These are phyloP conservation scores for Platyscapa corneri DNA, from an alignment of 1,140 invertebrate genomes.

Conservation along the genomic window DNA sequence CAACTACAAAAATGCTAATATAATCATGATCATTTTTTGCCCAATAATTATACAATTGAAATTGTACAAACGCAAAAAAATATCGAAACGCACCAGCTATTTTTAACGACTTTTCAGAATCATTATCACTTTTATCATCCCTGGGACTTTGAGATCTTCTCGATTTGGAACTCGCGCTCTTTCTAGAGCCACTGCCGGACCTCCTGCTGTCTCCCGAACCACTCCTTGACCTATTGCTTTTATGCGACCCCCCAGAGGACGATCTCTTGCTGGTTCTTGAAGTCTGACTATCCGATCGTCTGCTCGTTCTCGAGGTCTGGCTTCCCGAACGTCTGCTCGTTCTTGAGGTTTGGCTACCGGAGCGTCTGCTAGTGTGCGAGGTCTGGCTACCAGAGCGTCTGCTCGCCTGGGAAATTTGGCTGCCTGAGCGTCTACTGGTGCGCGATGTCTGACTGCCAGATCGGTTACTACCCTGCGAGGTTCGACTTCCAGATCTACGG, in stretches of 20 bases:
- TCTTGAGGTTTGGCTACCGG: conserved; percentile 44
- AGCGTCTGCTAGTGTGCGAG: conserved; percentile 1
- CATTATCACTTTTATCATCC: conserved; percentile 68
- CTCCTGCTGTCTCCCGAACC: conserved; percentile 50
- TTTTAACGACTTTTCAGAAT: conserved; percentile 64
- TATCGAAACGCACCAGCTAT: conserved; percentile 53
- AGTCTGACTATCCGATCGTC: conserved; percentile 55
- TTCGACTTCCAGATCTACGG: conserved; percentile 36
- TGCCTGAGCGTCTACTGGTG: conserved; percentile 52
- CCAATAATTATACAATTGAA: too few species aligned
- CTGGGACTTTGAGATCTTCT: conserved; percentile 71
- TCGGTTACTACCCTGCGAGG: conserved; percentile 55
- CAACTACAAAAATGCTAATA: too few species aligned
- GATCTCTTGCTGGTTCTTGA: conserved; percentile 71
- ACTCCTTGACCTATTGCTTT: conserved; percentile 58
- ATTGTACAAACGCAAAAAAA: too few species aligned
- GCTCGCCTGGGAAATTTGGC: conserved; percentile 42
- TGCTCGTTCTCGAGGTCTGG: conserved; percentile 39
- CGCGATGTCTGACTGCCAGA: conserved; percentile 60
- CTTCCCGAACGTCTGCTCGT: conserved; percentile 48
- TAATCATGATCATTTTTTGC: too few species aligned
- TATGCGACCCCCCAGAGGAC: conserved; percentile 73
- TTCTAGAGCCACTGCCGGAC: conserved; percentile 54
- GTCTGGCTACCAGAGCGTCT: conserved; percentile 52
- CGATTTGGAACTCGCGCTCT: conserved; percentile 51